Percentiles rank a stretch among this genome's conserved stretches.
Conservation (phyloP, 2,113 vertebrate species). For the Equus quagga region DNA sequence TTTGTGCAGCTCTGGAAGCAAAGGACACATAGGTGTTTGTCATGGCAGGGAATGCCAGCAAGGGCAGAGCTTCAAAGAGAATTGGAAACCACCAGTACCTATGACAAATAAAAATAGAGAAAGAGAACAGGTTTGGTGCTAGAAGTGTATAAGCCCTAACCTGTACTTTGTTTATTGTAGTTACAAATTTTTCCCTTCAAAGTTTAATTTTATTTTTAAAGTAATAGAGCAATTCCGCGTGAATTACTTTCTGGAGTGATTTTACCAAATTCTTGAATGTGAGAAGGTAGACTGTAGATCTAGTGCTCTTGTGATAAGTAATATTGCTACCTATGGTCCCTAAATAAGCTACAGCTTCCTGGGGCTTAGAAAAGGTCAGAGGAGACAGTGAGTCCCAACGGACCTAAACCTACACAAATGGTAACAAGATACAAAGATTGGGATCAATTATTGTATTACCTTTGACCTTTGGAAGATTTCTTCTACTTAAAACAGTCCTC, state of each 20-base stretch:
- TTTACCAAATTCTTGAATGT: slow-evolving; percentile 15
- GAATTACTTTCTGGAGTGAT: slow-evolving; percentile 20
- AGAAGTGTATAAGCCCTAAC: not conserved
- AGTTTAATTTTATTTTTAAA: slow-evolving; percentile 40
- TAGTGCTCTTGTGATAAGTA: not conserved
- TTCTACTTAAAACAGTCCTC: not conserved
- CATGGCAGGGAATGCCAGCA: not conserved
- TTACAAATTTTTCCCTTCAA: not conserved
- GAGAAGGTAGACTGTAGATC: not conserved
- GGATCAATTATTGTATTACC: not conserved
- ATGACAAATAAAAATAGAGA: slow-evolving; percentile 45
- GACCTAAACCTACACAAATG: not conserved
- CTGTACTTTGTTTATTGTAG: not conserved
- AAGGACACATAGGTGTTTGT: not conserved
- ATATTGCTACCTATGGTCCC: not conserved
- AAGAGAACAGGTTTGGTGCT: not conserved
- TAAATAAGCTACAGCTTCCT: not conserved
- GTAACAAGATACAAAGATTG: not conserved
- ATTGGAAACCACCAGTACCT: not conserved
- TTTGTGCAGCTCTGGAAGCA: slow-evolving; percentile 36
- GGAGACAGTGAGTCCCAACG: not conserved
- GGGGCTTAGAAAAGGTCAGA: not conserved
- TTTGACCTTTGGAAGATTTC: slow-evolving; percentile 21
- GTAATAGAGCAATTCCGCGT: not conserved
- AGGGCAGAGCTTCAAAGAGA: slow-evolving; percentile 67